Evolutionary conservation across 2,888 invertebrate genomes (phyloP).

Genomic region (Pyrocoelia pectoralis): DNA sequence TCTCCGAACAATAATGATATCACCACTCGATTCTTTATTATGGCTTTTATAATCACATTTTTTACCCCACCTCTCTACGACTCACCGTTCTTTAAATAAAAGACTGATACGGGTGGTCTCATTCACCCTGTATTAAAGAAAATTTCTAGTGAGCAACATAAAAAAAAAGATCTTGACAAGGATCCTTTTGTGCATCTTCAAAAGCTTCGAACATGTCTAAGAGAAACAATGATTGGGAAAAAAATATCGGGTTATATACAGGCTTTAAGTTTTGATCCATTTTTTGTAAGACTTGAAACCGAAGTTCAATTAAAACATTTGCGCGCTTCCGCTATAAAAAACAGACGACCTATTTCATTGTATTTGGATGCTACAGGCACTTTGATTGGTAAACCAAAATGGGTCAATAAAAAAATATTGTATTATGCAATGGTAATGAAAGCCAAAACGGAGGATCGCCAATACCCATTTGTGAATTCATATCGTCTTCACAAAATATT

Average conservation of each 20-base stretch:
- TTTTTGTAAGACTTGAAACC: slow-evolving; percentile 1
- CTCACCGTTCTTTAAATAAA: no score
- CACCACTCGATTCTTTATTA: no score
- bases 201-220: not conserved
- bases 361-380: slow-evolving; percentile 10
- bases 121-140: no score
- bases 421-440: slow-evolving; percentile 2
- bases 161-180: slow-evolving; percentile 6
- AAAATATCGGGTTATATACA: slow-evolving; percentile 4
- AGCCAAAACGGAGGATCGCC: not conserved
- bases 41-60: no score
- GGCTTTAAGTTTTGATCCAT: not conserved
- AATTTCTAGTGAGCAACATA: slow-evolving; percentile 5
- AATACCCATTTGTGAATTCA: slow-evolving; percentile 1
- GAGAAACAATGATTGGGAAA: not conserved
- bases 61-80: no score
- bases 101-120: no score
- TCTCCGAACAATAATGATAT: no score
- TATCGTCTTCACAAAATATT: not conserved
- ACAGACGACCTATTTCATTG: not conserved
- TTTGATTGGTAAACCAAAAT: slow-evolving; percentile 3
- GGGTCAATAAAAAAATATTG: slow-evolving; percentile 3
- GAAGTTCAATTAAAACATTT: slow-evolving; percentile 10
- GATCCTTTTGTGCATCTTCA: not conserved
- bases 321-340: not conserved